Evolutionary conservation across 2,888 invertebrate species (phyloP), one percentile per base, ranked within the genome.

Genomic region (Tricholauxania praeusta): DNA sequence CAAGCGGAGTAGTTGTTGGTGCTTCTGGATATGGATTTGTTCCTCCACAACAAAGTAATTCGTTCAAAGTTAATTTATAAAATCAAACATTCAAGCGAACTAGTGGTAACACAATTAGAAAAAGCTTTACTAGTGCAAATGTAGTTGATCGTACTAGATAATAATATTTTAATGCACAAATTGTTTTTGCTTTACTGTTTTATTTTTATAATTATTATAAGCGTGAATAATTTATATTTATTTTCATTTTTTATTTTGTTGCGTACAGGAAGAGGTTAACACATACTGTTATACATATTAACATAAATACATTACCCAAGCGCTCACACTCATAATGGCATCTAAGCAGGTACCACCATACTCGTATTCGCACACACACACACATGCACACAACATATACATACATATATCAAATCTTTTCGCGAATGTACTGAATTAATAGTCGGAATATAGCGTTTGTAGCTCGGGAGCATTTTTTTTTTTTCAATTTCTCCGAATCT

Each of bases 1-100:
- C 93, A 79, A 94, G 94, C 84, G 95, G 95, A 19, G 95, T 95
- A 52, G 89, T 94, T 72, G 92, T 93, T 48, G 95, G 95, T 73
- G 95, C 94, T 74, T 94, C 94, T 65, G 95, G 95, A 78, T 95
- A 91, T 85, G 95, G 95, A 79, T 95, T 95, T 87, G 94, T 95
- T 75, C 94, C 94, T 76, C 94, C 94, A 74, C 85, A 84, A 78
- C 78, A 77, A 83, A 83, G 84, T 83, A 84, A 83, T 80, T 77
- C 78, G 62, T 77, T 32, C 67, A 48, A 47, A 71, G 14, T 17
- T 47, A 71, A 28, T 28, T 17, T n/a, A 65, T 39, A 71, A 65
- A n/a, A n/a, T 62, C 52, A 72, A 8, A 17, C 22, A 49, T 51
- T 14, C 17, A 52, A 62, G 19, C 15, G 28, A 57, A 60, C 39